Percentiles rank a stretch among this genome's conserved stretches.
phyloP scores from a whole-genome alignment of 1,140 invertebrate species.

The Ostrea denselamellosa region DNA sequence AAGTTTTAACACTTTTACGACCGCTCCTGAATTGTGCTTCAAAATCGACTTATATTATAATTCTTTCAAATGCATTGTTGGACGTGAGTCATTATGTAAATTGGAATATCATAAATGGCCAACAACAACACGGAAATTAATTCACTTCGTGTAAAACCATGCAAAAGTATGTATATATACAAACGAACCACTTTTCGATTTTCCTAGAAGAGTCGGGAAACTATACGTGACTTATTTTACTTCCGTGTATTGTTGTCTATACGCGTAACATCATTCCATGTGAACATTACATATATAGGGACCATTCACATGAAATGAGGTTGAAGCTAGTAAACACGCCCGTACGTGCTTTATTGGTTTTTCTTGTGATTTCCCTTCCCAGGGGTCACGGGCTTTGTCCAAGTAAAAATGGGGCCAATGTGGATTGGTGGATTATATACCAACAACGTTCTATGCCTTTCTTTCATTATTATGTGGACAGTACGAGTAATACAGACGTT shows the following conservation, averaged over 20 bases:
- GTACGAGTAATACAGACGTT: background rate
- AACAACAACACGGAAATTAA: background rate
- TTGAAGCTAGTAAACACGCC: background rate
- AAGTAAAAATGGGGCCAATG: background rate
- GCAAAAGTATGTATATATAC: background rate
- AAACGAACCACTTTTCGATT: background rate
- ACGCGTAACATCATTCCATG: background rate
- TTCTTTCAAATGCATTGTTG: too few species aligned
- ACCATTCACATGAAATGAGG: too few species aligned
- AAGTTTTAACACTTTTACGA: too few species aligned
- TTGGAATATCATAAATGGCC: too few species aligned
- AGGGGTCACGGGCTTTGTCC: background rate
- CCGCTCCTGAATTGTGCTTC: too few species aligned
- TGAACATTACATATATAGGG: background rate
- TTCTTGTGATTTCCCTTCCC: background rate
- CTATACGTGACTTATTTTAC: background rate
- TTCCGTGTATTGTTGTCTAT: background rate
- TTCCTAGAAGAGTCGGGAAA: background rate
- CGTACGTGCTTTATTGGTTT: background rate
- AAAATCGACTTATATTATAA: too few species aligned
- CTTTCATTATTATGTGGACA: conserved; percentile 46
- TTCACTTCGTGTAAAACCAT: background rate
- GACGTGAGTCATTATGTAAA: too few species aligned
- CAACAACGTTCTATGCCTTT: conserved; percentile 33
- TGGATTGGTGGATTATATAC: conserved; percentile 42